These are phyloP conservation scores for Ptychobarbus kaznakovi DNA, from an alignment of 2,797 vertebrate species.

Conservation along the genomic window DNA sequence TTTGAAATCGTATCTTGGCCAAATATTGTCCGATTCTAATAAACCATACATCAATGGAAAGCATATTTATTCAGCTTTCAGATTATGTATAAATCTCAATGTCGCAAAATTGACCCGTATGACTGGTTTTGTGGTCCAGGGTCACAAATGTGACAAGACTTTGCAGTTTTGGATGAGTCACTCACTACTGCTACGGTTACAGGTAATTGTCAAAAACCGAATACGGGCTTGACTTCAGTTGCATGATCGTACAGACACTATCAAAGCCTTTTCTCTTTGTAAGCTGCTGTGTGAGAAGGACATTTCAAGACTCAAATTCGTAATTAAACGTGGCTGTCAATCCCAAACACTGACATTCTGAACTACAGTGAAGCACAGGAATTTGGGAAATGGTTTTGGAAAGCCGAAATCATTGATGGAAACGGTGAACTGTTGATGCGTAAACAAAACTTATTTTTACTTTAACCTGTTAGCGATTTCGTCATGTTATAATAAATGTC, in stretches of 20 bases:
- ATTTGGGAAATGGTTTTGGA: neutral
- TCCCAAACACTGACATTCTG: neutral
- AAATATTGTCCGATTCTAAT: no score
- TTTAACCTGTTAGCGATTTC: neutral
- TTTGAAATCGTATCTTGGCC: no score
- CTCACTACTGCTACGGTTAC: neutral
- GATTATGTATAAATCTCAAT: no score
- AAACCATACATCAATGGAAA: no score
- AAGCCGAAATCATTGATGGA: neutral
- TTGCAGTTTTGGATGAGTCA: neutral
- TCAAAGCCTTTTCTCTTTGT: neutral
- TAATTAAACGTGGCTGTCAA: neutral
- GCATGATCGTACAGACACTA: neutral
- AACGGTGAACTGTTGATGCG: no score
- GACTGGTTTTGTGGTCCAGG: no score
- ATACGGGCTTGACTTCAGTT: neutral
- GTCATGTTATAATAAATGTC: neutral
- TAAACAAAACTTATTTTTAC: neutral
- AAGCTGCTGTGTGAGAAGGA: neutral
- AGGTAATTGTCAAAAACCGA: neutral
- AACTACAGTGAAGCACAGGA: neutral
- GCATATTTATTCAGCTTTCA: no score
- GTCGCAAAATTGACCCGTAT: no score
- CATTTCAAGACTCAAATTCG: neutral
- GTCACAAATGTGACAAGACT: neutral